Base-by-base conservation (phyloP, 2,797 vertebrate genomes). In the Mastacembelus armatus region DNA sequence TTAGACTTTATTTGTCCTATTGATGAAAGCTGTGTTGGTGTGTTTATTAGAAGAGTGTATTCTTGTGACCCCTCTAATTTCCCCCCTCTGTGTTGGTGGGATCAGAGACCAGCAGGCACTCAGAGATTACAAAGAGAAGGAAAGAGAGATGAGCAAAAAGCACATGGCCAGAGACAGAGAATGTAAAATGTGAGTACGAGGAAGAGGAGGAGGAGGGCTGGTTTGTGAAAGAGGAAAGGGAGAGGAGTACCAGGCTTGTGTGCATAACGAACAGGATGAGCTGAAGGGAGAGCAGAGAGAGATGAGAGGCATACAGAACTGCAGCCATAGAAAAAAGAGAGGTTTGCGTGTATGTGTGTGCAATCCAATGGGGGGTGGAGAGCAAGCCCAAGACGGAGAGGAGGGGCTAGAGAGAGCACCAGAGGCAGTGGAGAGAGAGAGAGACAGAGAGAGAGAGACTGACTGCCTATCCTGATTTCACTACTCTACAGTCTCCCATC, bases 381-480 rank as follows among this genome's bases (percentile, higher is more conserved):
- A 63, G 50, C 60, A 51, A 83, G 59, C 71, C 72, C 18, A 79
- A 84, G 85, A 85, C 76, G 42, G 74, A 68, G 81, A 49, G 88
- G 85, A 82, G 87, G 88, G 80, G 81, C 82, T 52, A 80, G 61
- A 77, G 81, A 68, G 78, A 79, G 85, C 77, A 85, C 83, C 51
- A 24, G 79, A 83, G 88, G 76, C 71, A 81, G 74, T 85, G 71
- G 77, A 63, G 68, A 60, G 65, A 49, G 75, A 59, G 44, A 65
- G 78, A 65, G 73, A 62, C 71, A 44, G 68, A 67, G 80, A 66
- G 67, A 51, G 54, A 71, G 78, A 77, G 59, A 72, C 68, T n/a
- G n/a, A 58, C 62, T 63, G 86, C 77, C 77, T 90, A 83, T 89
- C 90, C 88, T 81, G 83, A 90, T 90, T 88, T 81, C 90, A 88